phyloP scores from a whole-genome alignment of 2,797 vertebrate genomes.

The Rhinichthys osculus region DNA sequence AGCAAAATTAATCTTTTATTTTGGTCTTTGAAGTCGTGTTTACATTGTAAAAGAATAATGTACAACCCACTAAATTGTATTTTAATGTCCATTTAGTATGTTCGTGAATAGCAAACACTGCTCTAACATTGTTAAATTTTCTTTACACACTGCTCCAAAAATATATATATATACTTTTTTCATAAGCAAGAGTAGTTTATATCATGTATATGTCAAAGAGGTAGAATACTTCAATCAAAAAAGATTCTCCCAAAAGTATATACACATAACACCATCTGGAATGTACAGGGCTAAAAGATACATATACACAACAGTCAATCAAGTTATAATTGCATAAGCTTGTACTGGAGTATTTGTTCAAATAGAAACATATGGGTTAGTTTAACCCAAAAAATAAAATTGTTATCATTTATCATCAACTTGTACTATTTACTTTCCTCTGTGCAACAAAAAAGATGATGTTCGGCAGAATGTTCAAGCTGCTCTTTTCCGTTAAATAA shows the following conservation, averaged over 20 bases:
- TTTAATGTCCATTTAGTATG: constrained; percentile 34
- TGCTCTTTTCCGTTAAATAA: background rate
- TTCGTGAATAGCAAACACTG: constrained; percentile 57
- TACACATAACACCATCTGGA: constrained; percentile 64
- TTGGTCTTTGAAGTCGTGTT: constrained; percentile 43
- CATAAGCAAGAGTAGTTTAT: constrained; percentile 63
- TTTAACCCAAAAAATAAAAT: background rate
- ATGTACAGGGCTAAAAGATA: constrained; percentile 60
- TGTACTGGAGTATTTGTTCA: constrained; percentile 8
- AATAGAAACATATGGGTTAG: background rate
- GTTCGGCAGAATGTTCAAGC: background rate
- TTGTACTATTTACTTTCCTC: background rate
- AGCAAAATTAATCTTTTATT: constrained; percentile 55
- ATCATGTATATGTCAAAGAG: constrained; percentile 69
- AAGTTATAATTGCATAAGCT: constrained; percentile 7
- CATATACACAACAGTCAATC: constrained; percentile 64
- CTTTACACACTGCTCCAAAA: constrained; percentile 68
- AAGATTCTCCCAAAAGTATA: constrained; percentile 67
- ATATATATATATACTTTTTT: constrained; percentile 72
- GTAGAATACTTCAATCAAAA: constrained; percentile 80
- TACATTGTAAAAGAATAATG: constrained; percentile 56
- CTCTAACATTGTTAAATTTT: constrained; percentile 53
- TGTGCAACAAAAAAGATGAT: constrained; percentile 13
- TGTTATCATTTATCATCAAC: background rate
- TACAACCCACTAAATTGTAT: constrained; percentile 58